Percentiles rank a stretch among this genome's conserved stretches.
Conservation (phyloP, 2,888 invertebrate species). For the Dynastes tityus region DNA sequence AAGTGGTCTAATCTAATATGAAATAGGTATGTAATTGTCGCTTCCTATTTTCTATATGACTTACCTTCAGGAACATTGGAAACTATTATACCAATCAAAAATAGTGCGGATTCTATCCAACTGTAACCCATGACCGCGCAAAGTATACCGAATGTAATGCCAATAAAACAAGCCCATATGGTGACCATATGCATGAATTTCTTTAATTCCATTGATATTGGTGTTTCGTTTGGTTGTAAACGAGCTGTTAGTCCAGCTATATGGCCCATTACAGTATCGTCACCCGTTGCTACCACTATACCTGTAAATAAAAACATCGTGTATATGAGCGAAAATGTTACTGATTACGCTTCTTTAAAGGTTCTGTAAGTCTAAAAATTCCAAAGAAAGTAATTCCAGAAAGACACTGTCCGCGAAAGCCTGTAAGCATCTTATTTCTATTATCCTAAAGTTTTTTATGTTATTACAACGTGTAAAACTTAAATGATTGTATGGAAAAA, state of each 20-base stretch:
- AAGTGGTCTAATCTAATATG: background rate
- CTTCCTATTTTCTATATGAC: background rate
- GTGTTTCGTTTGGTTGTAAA: constrained; percentile 77
- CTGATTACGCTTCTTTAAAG: too few species aligned
- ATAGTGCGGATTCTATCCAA: constrained; percentile 81
- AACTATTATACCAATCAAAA: constrained; percentile 76
- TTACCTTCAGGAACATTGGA: constrained; percentile 86
- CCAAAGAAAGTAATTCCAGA: too few species aligned
- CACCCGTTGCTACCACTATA: constrained; percentile 72
- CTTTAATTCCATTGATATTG: constrained; percentile 81
- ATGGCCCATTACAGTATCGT: constrained; percentile 77
- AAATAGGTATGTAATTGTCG: background rate
- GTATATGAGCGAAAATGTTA: too few species aligned
- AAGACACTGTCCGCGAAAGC: too few species aligned
- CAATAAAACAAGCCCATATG: constrained; percentile 75
- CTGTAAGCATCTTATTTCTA: too few species aligned
- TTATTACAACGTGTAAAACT: too few species aligned
- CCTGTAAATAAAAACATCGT: constrained; percentile 57
- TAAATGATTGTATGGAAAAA: too few species aligned
- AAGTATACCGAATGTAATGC: constrained; percentile 72
- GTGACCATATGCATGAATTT: constrained; percentile 83
- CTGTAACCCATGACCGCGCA: constrained; percentile 78
- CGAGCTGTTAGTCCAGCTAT: constrained; percentile 78
- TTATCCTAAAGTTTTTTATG: too few species aligned
- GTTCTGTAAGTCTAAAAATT: too few species aligned